phyloP scores from a whole-genome alignment of 2,113 vertebrate genomes.

The Columba livia region DNA sequence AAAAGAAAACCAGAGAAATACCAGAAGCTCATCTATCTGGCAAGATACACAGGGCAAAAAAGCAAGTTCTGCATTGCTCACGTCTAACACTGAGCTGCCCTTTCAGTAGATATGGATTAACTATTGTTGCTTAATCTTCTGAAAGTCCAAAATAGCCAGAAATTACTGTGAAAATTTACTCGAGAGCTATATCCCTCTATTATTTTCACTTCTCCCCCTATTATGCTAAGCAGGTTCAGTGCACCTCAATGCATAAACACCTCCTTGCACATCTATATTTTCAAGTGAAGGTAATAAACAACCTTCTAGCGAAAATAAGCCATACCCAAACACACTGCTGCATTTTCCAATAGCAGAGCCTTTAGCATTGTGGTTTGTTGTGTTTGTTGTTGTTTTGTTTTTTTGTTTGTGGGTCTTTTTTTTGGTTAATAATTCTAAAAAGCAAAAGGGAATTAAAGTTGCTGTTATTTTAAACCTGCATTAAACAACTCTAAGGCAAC shows the following conservation, averaged over 20 bases:
- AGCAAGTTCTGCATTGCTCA: neutral
- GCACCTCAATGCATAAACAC: neutral
- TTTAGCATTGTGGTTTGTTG: neutral
- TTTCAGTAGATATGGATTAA: slow-evolving; percentile 2
- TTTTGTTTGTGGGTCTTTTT: neutral
- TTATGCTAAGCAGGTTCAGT: neutral
- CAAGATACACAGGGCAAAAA: neutral
- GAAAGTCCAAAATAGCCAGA: neutral
- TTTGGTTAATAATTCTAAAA: too few relatives aligned
- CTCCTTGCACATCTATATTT: neutral
- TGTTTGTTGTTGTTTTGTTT: neutral
- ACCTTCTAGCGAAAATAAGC: neutral
- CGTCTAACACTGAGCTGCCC: neutral
- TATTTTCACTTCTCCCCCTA: neutral
- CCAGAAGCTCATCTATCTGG: neutral
- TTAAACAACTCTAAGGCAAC: neutral
- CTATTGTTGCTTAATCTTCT: neutral
- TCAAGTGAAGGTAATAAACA: neutral
- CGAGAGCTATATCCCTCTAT: neutral
- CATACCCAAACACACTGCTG: neutral
- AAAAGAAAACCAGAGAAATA: neutral
- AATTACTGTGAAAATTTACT: neutral
- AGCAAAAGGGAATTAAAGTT: neutral
- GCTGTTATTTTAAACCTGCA: neutral
- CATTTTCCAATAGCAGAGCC: neutral